Evolutionary conservation across 2,888 invertebrate genomes (phyloP).

Genomic region (Ptychoptera albimana): DNA sequence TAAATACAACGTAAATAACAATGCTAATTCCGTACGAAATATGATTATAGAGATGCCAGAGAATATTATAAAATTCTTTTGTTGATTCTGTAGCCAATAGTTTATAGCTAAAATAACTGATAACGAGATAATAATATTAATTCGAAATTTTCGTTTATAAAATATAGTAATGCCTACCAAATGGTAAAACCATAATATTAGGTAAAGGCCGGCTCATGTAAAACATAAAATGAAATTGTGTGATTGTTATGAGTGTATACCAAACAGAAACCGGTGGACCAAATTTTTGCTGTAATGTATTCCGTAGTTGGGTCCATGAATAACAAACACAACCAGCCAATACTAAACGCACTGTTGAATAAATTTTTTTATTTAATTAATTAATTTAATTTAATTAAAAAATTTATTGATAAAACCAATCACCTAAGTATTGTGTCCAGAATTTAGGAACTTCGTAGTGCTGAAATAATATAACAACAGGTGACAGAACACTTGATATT

Average conservation of each 20-base stretch:
- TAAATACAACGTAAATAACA: conserved; percentile 74
- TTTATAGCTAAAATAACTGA: conserved; percentile 72
- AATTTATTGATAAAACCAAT: conserved; percentile 25
- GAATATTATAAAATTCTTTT: conserved; percentile 57
- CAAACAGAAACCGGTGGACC: conserved; percentile 64
- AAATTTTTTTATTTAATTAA: conserved; percentile 7
- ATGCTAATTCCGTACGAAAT: conserved; percentile 76
- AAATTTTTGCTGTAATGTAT: conserved; percentile 59
- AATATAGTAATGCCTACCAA: conserved; percentile 45
- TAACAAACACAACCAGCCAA: conserved; percentile 61
- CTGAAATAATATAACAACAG: conserved; percentile 52
- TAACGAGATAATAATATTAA: conserved; percentile 21
- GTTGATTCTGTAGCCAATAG: conserved; percentile 67
- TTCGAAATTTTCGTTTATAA: conserved; percentile 3
- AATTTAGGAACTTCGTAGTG: conserved; percentile 62
- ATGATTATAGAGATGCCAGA: conserved; percentile 81
- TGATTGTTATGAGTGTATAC: conserved; percentile 68
- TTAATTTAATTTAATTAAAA: background rate
- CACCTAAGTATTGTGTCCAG: conserved; percentile 78
- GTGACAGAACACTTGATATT: conserved; percentile 61
- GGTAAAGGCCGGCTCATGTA: conserved; percentile 90
- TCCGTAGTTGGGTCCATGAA: conserved; percentile 56
- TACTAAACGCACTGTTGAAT: conserved; percentile 59
- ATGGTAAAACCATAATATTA: conserved; percentile 81
- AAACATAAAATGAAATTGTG: conserved; percentile 97